These are phyloP conservation scores for Oeneis ivallda DNA, from an alignment of 2,888 invertebrate species.

Conservation along the genomic window DNA sequence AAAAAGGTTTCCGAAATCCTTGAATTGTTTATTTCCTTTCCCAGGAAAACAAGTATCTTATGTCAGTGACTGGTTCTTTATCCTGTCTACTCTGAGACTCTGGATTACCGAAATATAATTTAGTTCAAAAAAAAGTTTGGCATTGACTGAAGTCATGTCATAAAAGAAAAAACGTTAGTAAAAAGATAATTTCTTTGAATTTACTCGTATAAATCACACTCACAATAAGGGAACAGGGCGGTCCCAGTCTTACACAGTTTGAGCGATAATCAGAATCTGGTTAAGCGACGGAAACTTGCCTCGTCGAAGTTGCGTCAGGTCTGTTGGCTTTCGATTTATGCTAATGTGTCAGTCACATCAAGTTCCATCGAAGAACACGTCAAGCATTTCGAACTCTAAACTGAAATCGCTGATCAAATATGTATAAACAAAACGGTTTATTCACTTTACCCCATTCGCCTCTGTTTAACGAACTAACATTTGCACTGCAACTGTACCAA, in stretches of 20 bases:
- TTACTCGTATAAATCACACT: too few species aligned
- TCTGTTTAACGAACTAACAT: conserved; percentile 22
- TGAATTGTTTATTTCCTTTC: too few species aligned
- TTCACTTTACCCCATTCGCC: conserved; percentile 10
- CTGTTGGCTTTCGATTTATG: conserved; percentile 8
- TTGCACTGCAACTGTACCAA: conserved; percentile 13
- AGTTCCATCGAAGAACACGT: conserved; percentile 1
- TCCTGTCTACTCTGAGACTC: too few species aligned
- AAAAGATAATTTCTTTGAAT: too few species aligned
- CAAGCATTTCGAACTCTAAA: neutral
- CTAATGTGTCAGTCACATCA: neutral
- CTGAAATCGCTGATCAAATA: neutral
- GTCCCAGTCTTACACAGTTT: neutral
- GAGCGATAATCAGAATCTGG: neutral
- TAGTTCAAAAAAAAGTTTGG: too few species aligned
- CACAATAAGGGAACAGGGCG: too few species aligned
- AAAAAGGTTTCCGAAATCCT: too few species aligned
- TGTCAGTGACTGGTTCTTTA: too few species aligned
- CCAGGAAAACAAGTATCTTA: too few species aligned
- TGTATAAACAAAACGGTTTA: conserved; percentile 8
- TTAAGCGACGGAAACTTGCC: neutral
- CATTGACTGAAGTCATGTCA: too few species aligned
- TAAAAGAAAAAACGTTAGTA: too few species aligned
- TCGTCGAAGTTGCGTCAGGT: neutral
- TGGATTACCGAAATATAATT: too few species aligned